Evolutionary conservation across 2,888 invertebrate species (phyloP).

Genomic region (Piscicola geometra): DNA sequence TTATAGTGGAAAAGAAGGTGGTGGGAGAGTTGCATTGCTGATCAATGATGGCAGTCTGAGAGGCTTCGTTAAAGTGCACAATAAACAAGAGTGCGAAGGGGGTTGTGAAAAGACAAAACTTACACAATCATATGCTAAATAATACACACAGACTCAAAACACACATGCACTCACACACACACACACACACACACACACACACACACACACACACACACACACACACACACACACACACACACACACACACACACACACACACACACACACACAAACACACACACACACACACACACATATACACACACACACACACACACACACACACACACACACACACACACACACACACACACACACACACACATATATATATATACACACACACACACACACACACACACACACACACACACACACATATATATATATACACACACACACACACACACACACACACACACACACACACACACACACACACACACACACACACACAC

Average conservation of each 20-base stretch:
- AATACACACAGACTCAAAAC: conserved; percentile 8
- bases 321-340: conserved; percentile 15
- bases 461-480: no score
- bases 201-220: conserved; percentile 26
- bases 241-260: conserved; percentile 16
- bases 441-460: background rate
- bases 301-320: conserved; percentile 12
- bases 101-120: no score
- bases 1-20: no score
- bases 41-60: no score
- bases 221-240: conserved; percentile 11
- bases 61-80: no score
- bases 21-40: no score
- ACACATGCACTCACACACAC: conserved; percentile 13
- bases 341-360: conserved; percentile 12
- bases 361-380: conserved; percentile 11
- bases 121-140: no score
- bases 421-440: conserved; percentile 11
- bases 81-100: no score
- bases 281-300: conserved; percentile 15
- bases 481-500: no score
- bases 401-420: conserved; percentile 17
- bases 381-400: conserved; percentile 15
- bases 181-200: conserved; percentile 25
- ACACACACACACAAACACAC: conserved; percentile 11